Conservation (phyloP, 1,140 invertebrate genomes). For the Helicoverpa armigera region DNA sequence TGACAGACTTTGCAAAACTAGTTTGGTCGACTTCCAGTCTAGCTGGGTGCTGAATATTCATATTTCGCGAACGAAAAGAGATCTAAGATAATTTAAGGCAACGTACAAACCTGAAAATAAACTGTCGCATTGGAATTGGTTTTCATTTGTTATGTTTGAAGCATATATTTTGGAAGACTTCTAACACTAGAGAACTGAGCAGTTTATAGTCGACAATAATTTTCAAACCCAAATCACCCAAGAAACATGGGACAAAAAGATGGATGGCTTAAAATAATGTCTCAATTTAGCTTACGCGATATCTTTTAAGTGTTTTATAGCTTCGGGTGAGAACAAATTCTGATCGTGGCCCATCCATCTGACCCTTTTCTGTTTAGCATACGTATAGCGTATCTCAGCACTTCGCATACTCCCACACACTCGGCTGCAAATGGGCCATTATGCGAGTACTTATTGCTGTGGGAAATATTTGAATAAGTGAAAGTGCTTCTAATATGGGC, state of each 20-base stretch:
- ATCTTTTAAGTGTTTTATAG: conserved; percentile 8
- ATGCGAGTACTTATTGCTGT: conserved; percentile 37
- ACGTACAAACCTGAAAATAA: too few relatives aligned
- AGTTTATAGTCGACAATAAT: too few relatives aligned
- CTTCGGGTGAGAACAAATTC: conserved; percentile 54
- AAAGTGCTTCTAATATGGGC: conserved; percentile 13
- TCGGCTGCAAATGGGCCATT: conserved; percentile 34
- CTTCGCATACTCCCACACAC: conserved; percentile 47
- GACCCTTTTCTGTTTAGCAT: conserved; percentile 69
- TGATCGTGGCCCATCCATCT: conserved; percentile 63
- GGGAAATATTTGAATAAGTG: conserved; percentile 35
- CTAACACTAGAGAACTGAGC: too few relatives aligned
- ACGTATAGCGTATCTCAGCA: conserved; percentile 66
- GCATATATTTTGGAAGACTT: too few relatives aligned
- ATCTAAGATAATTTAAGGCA: too few relatives aligned
- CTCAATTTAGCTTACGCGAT: background rate
- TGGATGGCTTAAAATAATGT: background rate
- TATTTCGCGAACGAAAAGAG: too few relatives aligned
- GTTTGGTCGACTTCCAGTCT: too few relatives aligned
- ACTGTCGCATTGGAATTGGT: too few relatives aligned
- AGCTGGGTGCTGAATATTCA: too few relatives aligned
- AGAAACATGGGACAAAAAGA: background rate
- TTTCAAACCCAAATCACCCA: too few relatives aligned
- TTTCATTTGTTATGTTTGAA: too few relatives aligned
- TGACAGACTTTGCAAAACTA: too few relatives aligned